A percentile compares a stretch with the other conserved stretches of the same genome.
Conservation (phyloP, 2,888 invertebrate genomes). For the Sturmia bella region DNA sequence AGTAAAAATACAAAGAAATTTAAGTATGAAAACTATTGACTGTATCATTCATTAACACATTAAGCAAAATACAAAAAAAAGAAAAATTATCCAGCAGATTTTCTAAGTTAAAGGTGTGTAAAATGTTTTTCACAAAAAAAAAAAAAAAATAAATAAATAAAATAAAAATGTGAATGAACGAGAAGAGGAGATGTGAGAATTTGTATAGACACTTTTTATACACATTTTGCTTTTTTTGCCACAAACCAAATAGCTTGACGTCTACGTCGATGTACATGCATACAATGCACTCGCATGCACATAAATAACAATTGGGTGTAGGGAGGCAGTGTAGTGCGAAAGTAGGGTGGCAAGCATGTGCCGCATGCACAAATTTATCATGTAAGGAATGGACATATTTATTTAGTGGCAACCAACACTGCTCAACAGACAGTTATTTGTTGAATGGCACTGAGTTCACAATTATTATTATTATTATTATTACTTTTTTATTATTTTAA, state of each 20-base stretch:
- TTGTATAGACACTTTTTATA: conserved; percentile 20
- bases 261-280: conserved; percentile 7
- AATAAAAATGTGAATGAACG: conserved; percentile 45
- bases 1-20: background rate
- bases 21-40: conserved; percentile 26
- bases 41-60: conserved; percentile 38
- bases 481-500: conserved; percentile 25
- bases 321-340: conserved; percentile 5
- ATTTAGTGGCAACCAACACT: conserved; percentile 18
- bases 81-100: background rate
- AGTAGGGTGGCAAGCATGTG: conserved; percentile 45
- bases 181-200: background rate
- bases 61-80: conserved; percentile 4
- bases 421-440: background rate
- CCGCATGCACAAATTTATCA: conserved; percentile 1
- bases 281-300: background rate
- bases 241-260: conserved; percentile 17
- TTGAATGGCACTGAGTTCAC: conserved; percentile 56
- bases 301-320: background rate
- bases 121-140: background rate
- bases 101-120: conserved; percentile 42
- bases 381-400: background rate
- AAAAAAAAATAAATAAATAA: no score
- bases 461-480: conserved; percentile 43
- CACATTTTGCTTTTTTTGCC: background rate